These are phyloP conservation scores for Scaeva pyrastri DNA, from an alignment of 2,888 invertebrate species.

Conservation along the genomic window DNA sequence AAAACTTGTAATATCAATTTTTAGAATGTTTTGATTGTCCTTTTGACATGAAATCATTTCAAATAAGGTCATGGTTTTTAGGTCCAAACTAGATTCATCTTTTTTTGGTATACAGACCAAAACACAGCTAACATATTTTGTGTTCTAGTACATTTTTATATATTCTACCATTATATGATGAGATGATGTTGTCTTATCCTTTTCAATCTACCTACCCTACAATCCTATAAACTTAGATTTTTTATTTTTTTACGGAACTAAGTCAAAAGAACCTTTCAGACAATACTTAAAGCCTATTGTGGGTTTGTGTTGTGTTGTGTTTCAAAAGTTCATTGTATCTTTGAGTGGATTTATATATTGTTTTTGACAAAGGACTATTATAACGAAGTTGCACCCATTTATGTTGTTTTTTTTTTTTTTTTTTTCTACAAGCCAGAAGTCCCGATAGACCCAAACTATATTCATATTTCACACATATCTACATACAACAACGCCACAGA, in stretches of 20 bases:
- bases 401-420: too few relatives aligned
- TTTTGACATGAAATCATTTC: constrained; percentile 8
- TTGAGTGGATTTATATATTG: constrained; percentile 28
- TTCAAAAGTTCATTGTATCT: constrained; percentile 66
- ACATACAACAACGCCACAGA: constrained; percentile 54
- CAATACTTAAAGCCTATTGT: constrained; percentile 48
- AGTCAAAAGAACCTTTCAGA: constrained; percentile 62
- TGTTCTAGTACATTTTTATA: background rate
- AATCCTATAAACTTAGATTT: background rate
- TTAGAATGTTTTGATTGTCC: background rate
- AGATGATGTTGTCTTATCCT: background rate
- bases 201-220: background rate
- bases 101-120: constrained; percentile 28
- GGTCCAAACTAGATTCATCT: background rate
- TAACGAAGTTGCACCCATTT: constrained; percentile 65
- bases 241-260: constrained; percentile 32
- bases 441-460: constrained; percentile 33
- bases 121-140: background rate
- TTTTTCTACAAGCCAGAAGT: constrained; percentile 29
- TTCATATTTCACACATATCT: background rate
- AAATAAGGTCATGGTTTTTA: constrained; percentile 51
- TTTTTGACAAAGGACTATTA: constrained; percentile 55
- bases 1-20: background rate
- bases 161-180: too few relatives aligned
- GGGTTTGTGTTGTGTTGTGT: constrained; percentile 10